These are phyloP conservation scores for Ciconia maguari DNA, from an alignment of 2,113 vertebrate species.

Conservation along the genomic window DNA sequence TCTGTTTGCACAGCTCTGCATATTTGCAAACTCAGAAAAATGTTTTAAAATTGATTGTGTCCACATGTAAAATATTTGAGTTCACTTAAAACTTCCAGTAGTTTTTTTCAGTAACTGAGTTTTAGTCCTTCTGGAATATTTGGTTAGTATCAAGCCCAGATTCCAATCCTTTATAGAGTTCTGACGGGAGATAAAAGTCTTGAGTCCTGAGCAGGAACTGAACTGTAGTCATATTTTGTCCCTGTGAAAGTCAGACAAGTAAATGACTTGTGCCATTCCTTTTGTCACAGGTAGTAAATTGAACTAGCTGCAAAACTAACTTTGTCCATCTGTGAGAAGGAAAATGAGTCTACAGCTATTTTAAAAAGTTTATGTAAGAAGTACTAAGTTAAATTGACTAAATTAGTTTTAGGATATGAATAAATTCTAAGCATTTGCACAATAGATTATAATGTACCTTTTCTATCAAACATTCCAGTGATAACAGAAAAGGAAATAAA, in stretches of 20 bases:
- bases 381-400: neutral
- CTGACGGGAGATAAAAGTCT: neutral
- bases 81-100: neutral
- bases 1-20: neutral
- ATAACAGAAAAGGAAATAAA: constrained; percentile 13
- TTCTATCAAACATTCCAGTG: neutral
- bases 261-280: neutral
- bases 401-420: neutral
- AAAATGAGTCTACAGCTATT: neutral
- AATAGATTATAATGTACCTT: neutral
- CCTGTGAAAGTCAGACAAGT: neutral
- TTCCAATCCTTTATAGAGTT: neutral
- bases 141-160: neutral
- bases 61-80: neutral
- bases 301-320: neutral
- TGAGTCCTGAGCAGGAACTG: neutral
- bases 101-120: neutral
- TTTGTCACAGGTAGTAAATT: neutral
- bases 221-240: neutral
- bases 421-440: neutral
- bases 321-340: neutral
- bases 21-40: neutral
- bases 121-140: neutral
- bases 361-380: neutral
- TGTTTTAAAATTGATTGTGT: neutral